Evolutionary conservation across 92 coral and sea anemone species (phyloP).

Genomic region (Siderastrea siderea): DNA sequence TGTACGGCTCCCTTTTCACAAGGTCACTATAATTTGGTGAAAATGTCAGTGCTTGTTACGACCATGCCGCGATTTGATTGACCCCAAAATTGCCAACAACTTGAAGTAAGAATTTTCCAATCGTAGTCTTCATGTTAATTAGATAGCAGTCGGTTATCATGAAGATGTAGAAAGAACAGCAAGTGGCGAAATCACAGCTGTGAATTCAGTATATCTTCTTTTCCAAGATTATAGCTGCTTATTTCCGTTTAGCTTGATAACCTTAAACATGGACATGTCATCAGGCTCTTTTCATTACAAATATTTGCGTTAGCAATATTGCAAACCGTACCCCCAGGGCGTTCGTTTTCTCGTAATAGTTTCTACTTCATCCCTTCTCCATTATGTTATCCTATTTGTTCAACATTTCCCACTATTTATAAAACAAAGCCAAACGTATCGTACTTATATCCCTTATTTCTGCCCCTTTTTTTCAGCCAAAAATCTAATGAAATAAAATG

Average conservation of each 20-base stretch:
- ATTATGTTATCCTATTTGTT: background rate
- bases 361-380: background rate
- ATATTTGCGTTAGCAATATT: slow-evolving; percentile 12
- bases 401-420: background rate
- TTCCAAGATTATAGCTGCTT: slow-evolving; percentile 36
- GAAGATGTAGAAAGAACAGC: background rate
- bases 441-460: background rate
- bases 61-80: slow-evolving; percentile 30
- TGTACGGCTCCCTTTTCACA: background rate
- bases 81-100: slow-evolving; percentile 1
- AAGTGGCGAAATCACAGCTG: background rate
- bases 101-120: background rate
- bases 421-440: background rate
- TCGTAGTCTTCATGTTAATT: background rate
- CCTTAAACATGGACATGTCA: slow-evolving; percentile 50
- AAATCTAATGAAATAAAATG: background rate
- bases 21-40: slow-evolving; percentile 31
- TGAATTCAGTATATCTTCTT: slow-evolving; percentile 5
- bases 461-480: background rate
- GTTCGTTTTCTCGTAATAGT: background rate
- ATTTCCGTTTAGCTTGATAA: slow-evolving; percentile 44
- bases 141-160: background rate
- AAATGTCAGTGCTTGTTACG: slow-evolving; percentile 12
- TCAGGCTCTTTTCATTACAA: slow-evolving; percentile 51
- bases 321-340: slow-evolving; percentile 38